These are phyloP conservation scores for Orthosia incerta DNA, from an alignment of 2,888 invertebrate genomes.

Conservation along the genomic window DNA sequence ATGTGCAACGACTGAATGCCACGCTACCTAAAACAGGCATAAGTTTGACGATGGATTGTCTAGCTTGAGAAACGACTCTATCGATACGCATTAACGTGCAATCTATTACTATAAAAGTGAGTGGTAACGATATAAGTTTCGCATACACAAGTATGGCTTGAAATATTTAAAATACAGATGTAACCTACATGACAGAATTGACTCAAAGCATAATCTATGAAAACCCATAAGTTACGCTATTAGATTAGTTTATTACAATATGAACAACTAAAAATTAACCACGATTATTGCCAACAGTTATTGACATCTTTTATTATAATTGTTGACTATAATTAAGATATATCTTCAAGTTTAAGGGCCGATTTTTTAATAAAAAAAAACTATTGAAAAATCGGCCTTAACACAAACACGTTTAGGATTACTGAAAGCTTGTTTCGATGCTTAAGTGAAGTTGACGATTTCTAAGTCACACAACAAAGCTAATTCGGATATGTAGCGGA, in stretches of 20 bases:
- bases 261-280: conserved; percentile 36
- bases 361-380: no score
- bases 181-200: conserved; percentile 57
- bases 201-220: conserved; percentile 51
- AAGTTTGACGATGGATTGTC: conserved; percentile 20
- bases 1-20: conserved; percentile 18
- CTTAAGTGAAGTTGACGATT: conserved; percentile 25
- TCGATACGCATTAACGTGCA: conserved; percentile 47
- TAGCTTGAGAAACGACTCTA: conserved; percentile 19
- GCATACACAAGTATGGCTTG: conserved; percentile 49
- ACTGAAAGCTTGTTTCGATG: conserved; percentile 48
- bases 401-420: conserved; percentile 42
- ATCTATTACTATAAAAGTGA: conserved; percentile 52
- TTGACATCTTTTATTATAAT: conserved; percentile 30
- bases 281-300: conserved; percentile 50
- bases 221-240: conserved; percentile 45
- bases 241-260: conserved; percentile 36
- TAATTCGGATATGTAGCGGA: conserved; percentile 55
- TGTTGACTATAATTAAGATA: conserved; percentile 24
- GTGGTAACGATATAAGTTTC: conserved; percentile 49
- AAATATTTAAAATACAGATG: conserved; percentile 47
- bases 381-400: no score
- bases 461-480: conserved; percentile 41
- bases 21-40: conserved; percentile 10
- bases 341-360: conserved; percentile 11